phyloP scores from a whole-genome alignment of 2,888 invertebrate genomes.

The Melinaea menophilus region DNA sequence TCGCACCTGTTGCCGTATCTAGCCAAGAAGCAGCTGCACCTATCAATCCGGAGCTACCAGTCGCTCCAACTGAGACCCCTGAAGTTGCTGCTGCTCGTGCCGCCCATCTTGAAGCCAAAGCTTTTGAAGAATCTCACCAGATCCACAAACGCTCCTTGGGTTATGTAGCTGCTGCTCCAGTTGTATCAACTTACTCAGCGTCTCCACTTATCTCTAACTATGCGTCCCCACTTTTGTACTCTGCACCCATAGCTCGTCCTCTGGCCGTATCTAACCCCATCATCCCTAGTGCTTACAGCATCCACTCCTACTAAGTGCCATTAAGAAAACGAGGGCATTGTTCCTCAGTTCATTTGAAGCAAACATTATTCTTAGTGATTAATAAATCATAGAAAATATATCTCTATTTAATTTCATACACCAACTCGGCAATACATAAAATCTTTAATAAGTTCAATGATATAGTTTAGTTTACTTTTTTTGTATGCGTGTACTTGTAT shows the following conservation, averaged over 20 bases:
- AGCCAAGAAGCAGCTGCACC: constrained; percentile 26
- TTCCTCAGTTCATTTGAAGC: constrained; percentile 53
- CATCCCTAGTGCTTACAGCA: constrained; percentile 54
- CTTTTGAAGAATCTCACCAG: constrained; percentile 53
- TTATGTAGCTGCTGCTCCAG: constrained; percentile 42
- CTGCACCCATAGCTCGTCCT: constrained; percentile 45
- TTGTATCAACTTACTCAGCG: constrained; percentile 47
- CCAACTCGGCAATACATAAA: background rate
- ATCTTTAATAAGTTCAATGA: background rate
- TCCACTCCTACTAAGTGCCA: constrained; percentile 61
- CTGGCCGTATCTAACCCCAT: constrained; percentile 44
- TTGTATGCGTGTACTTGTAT: too few relatives aligned
- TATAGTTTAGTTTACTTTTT: too few relatives aligned
- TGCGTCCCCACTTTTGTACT: constrained; percentile 47
- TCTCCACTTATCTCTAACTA: constrained; percentile 48
- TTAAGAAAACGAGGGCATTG: constrained; percentile 45
- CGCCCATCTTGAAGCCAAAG: constrained; percentile 63
- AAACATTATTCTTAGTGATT: constrained; percentile 42
- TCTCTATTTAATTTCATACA: constrained; percentile 8
- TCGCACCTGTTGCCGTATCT: constrained; percentile 21
- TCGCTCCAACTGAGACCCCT: constrained; percentile 59
- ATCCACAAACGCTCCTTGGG: constrained; percentile 64
- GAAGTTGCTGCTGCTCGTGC: constrained; percentile 64
- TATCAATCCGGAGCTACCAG: constrained; percentile 42
- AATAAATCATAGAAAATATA: constrained; percentile 45